Evolutionary conservation across 2,113 vertebrate genomes (phyloP), one percentile per base, ranked within the genome.

Genomic region (Argyrosomus japonicus): DNA sequence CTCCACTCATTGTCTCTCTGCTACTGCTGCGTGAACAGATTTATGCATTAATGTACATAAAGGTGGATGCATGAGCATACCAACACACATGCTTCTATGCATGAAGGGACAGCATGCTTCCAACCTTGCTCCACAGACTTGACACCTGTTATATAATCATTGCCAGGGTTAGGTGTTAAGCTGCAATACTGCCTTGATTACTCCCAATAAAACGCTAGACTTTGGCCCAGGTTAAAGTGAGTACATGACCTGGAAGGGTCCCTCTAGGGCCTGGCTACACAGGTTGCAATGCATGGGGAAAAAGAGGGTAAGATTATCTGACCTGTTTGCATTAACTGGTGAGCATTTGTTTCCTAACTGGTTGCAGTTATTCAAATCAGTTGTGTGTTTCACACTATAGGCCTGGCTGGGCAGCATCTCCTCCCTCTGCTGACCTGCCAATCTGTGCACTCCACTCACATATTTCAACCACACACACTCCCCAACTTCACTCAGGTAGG

Each of bases 331-430:
- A 21, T 61, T 19, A 1, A 48, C 10, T 36, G 19, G 9, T 1
- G 1, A 56, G 43, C 69, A 67, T 95, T 95, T 75, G 77, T 83
- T 92, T 80, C 60, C 67, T 83, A 70, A 48, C 58, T 5, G 58
- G 47, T 53, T 43, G n/a, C 88, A 88, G 88, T 91, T 88, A 91
- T 92, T 93, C 88, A 93, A 90, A 93, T 87, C 73, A 77, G 64
- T 75, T 88, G 83, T 18, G 45, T 79, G 61, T 25, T 8, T 70
- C n/a, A 78, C 68, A 61, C 75, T 21, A 2, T 15, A 72, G 83
- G 76, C 75, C 85, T 65, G 56, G 0, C 73, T 32, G 71, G 71
- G 25, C 19, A 82, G 54, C 57, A 61, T 78, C 71, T 68, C 71
- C 69, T 81, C 57, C 62, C 60, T 58, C n/a, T 75, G 62, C 67